Base-by-base conservation (phyloP, 2,888 invertebrate genomes). In the Steinernema hermaphroditum region DNA sequence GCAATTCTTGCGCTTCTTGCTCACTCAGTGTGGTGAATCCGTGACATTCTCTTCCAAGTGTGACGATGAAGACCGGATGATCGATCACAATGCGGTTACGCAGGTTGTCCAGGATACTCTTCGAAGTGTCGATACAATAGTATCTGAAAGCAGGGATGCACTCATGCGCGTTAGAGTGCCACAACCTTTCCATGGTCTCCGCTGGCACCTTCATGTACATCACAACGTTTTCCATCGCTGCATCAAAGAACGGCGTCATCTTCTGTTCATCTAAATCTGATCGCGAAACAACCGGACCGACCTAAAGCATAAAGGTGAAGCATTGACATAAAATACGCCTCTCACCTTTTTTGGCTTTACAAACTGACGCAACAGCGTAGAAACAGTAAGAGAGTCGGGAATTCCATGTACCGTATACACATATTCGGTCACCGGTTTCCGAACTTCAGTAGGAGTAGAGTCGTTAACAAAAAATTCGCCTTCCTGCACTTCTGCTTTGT, bases 361-460 rank as follows among this genome's bases (percentile, higher is more conserved):
- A 74, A 82, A 81, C 57, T 81, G 80, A 1, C 77, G 74, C 9
- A 82, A 68, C 8, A 81, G 72, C 1, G 85, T 85, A 8, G 69
- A 50, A 2, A 85, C 74, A 16, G 80, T 78, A 32, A 85, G 81
- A 22, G 82, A 79, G 70, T 85, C 85, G 8, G 85, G 85, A 49
- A 85, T 83, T 41, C 82, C 81, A 9, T 77, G 69, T 14, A 85
- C 79, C 16, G 75, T 75, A 57, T 82, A 81, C n/a, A 68, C 70
- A 50, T 80, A 82, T 2, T 76, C 76, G 41, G 69, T 70, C 22
- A 72, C 29, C 6, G 62, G 27, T 9, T 9, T 24, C 12, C 12
- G 12, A 29, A 29, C 27, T 1, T 62, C 32, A 29, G 32, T 62
- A 0, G 44, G 43, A 8, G 69, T 69, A 27, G 43, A 37, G 22